Conservation (phyloP, 1,140 invertebrate species). For the Drosophila oshimai region DNA sequence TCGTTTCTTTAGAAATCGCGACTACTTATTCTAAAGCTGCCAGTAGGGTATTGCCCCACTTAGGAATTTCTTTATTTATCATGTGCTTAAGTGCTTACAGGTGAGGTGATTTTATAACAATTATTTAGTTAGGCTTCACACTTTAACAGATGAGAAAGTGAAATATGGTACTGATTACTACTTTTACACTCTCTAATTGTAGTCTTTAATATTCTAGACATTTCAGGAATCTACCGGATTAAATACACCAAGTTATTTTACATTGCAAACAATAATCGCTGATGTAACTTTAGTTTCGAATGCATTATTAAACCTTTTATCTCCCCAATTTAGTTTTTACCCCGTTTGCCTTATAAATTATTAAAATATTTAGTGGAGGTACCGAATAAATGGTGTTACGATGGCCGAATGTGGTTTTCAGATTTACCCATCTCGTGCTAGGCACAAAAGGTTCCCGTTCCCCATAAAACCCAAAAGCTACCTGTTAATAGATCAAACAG, state of each 20-base stretch:
- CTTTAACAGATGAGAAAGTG: neutral
- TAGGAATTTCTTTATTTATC: too few relatives aligned
- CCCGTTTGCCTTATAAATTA: neutral
- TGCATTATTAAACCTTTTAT: neutral
- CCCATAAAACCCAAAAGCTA: neutral
- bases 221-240: neutral
- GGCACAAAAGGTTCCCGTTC: constrained; percentile 20
- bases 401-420: constrained; percentile 11
- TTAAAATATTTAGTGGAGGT: neutral
- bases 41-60: too few relatives aligned
- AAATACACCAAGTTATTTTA: neutral
- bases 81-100: too few relatives aligned
- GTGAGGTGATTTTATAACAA: too few relatives aligned
- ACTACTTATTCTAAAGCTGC: too few relatives aligned
- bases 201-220: neutral
- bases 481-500: constrained; percentile 25
- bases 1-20: too few relatives aligned
- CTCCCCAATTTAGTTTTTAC: neutral
- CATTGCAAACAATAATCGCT: neutral
- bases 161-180: neutral
- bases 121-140: too few relatives aligned
- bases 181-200: neutral
- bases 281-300: neutral
- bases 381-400: constrained; percentile 10
- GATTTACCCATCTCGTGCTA: constrained; percentile 16